Evolutionary conservation across 2,888 invertebrate species (phyloP).

Genomic region (Chrysolina oricalcia): DNA sequence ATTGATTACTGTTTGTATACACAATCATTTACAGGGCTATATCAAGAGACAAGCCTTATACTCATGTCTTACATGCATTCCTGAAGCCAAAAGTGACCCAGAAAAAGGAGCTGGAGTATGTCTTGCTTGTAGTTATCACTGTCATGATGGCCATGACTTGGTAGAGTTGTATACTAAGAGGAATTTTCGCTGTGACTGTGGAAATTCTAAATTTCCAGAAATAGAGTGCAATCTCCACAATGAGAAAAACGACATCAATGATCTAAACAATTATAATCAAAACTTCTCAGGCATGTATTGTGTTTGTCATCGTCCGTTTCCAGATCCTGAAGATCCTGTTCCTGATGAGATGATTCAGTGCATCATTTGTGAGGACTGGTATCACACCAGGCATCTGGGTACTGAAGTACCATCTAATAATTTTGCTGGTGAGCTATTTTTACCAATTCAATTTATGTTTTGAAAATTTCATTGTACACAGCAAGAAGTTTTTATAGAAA

Average conservation of each 20-base stretch:
- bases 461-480: too few relatives aligned
- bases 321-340: constrained; percentile 87
- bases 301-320: constrained; percentile 92
- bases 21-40: constrained; percentile 82
- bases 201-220: constrained; percentile 83
- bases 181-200: constrained; percentile 97
- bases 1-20: neutral
- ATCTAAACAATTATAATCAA: constrained; percentile 89
- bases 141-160: constrained; percentile 97
- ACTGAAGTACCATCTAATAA: constrained; percentile 74
- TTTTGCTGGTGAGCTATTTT: constrained; percentile 60
- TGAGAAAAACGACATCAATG: constrained; percentile 79
- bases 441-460: neutral
- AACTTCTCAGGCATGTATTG: constrained; percentile 97
- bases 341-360: constrained; percentile 98
- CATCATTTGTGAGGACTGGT: constrained; percentile 98
- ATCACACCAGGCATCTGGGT: constrained; percentile 86
- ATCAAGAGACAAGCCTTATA: constrained; percentile 94
- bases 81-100: constrained; percentile 76
- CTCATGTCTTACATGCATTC: constrained; percentile 92
- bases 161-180: constrained; percentile 97
- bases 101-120: constrained; percentile 88
- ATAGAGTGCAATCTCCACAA: constrained; percentile 78
- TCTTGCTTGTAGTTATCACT: constrained; percentile 93
- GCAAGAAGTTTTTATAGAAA: too few relatives aligned